Percentiles rank a stretch among this genome's conserved stretches.
Evolutionary conservation across 1,140 invertebrate genomes (phyloP).

Genomic region (Neodiprion virginianus): DNA sequence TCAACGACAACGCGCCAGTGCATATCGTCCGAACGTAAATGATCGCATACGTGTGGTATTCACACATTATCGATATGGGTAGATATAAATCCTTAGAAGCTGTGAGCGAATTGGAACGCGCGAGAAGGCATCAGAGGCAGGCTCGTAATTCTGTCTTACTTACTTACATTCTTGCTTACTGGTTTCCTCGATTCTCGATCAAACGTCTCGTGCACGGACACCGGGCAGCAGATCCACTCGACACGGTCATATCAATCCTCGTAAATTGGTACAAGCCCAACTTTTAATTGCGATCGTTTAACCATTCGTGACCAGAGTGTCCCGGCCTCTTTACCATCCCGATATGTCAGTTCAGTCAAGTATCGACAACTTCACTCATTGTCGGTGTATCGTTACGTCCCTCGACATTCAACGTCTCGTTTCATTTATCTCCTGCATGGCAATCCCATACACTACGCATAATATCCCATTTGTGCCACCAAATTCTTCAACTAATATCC

Average conservation of each 20-base stretch:
- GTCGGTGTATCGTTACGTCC: too few relatives aligned
- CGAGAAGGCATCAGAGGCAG: not conserved
- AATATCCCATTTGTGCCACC: too few relatives aligned
- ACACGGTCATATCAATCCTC: not conserved
- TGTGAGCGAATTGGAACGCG: not conserved
- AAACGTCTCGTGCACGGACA: too few relatives aligned
- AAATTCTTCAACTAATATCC: too few relatives aligned
- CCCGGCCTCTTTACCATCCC: not conserved
- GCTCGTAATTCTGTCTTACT: not conserved
- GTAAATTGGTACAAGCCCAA: not conserved
- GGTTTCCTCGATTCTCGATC: not conserved
- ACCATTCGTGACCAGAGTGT: not conserved
- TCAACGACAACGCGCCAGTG: not conserved
- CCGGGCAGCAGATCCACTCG: not conserved
- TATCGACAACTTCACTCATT: not conserved
- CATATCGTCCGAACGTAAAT: not conserved
- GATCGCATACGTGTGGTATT: not conserved
- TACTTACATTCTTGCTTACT: not conserved
- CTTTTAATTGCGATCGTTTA: not conserved
- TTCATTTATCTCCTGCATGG: too few relatives aligned
- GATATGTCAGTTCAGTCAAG: not conserved
- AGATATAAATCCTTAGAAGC: not conserved
- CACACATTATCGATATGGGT: too few relatives aligned
- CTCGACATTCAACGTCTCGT: too few relatives aligned
- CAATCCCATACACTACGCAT: too few relatives aligned